phyloP scores from a whole-genome alignment of 2,888 invertebrate species.

The Sipunculus nudus region DNA sequence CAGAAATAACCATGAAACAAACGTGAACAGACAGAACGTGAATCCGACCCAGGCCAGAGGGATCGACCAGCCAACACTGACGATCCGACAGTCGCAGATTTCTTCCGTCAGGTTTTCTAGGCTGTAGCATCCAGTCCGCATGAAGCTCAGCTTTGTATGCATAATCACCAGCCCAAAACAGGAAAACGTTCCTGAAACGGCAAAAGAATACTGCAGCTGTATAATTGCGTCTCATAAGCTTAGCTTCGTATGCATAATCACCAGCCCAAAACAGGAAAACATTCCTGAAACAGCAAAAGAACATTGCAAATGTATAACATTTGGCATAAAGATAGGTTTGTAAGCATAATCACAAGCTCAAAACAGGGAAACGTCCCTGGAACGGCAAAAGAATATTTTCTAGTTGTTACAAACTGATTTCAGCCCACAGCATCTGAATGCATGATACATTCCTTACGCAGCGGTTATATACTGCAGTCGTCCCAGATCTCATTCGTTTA shows the following conservation, averaged over 20 bases:
- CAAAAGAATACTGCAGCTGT: neutral
- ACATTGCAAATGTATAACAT: neutral
- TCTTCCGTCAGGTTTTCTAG: constrained; percentile 67
- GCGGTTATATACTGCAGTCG: no score
- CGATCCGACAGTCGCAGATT: constrained; percentile 56
- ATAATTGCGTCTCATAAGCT: constrained; percentile 31
- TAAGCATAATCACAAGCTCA: no score
- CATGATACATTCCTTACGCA: no score
- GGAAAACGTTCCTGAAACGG: constrained; percentile 82
- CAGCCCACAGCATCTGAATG: no score
- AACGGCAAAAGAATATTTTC: no score
- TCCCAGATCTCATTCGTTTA: no score
- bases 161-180: constrained; percentile 91
- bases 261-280: constrained; percentile 88
- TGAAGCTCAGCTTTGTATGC: constrained; percentile 80
- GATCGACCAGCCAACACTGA: constrained; percentile 59
- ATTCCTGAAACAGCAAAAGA: constrained; percentile 74
- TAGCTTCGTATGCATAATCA: constrained; percentile 92
- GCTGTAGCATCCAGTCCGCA: constrained; percentile 48
- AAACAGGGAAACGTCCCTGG: no score
- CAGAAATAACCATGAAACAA: constrained; percentile 85
- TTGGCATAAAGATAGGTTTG: no score
- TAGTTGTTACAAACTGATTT: no score
- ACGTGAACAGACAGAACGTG: constrained; percentile 82
- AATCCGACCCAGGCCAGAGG: constrained; percentile 80